A percentile compares a stretch with the other conserved stretches of the same genome.
Evolutionary conservation across 2,113 vertebrate species (phyloP).

Genomic region (Platichthys flesus): DNA sequence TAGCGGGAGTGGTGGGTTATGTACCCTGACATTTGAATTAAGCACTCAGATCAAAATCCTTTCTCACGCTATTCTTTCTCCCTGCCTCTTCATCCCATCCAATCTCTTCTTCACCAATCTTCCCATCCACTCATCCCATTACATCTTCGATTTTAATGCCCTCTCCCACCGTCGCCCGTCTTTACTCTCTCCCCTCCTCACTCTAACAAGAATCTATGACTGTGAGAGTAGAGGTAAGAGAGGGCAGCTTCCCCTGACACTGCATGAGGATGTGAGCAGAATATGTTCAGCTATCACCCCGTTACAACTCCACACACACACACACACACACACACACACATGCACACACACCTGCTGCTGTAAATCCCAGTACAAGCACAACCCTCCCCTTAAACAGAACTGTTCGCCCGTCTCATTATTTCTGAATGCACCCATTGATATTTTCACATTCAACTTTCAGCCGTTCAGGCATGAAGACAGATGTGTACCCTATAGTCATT

Average conservation of each 20-base stretch:
- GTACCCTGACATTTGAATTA: slow-evolving; percentile 51
- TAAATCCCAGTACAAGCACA: slow-evolving; percentile 67
- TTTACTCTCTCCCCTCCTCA: slow-evolving; percentile 15
- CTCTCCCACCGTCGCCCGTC: background rate
- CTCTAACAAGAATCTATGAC: slow-evolving; percentile 46
- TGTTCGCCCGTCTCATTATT: slow-evolving; percentile 55
- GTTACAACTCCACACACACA: slow-evolving; percentile 2
- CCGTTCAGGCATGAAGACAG: background rate
- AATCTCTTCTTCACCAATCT: slow-evolving; percentile 6
- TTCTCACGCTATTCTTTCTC: slow-evolving; percentile 17
- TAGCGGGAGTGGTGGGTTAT: slow-evolving; percentile 8
- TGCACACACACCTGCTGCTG: slow-evolving; percentile 46
- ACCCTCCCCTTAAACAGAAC: slow-evolving; percentile 45
- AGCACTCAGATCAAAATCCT: slow-evolving; percentile 27
- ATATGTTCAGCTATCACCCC: slow-evolving; percentile 57
- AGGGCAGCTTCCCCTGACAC: slow-evolving; percentile 69
- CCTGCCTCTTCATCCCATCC: background rate
- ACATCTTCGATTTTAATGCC: slow-evolving; percentile 41
- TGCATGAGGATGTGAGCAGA: slow-evolving; percentile 81
- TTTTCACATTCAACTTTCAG: slow-evolving; percentile 25
- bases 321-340: slow-evolving; percentile 22
- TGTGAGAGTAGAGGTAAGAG: slow-evolving; percentile 58
- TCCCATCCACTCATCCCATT: slow-evolving; percentile 32
- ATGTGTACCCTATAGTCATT: background rate
- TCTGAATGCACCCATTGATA: slow-evolving; percentile 37